phyloP scores from a whole-genome alignment of 2,888 invertebrate genomes.

The Tetheella fluctuosa region DNA sequence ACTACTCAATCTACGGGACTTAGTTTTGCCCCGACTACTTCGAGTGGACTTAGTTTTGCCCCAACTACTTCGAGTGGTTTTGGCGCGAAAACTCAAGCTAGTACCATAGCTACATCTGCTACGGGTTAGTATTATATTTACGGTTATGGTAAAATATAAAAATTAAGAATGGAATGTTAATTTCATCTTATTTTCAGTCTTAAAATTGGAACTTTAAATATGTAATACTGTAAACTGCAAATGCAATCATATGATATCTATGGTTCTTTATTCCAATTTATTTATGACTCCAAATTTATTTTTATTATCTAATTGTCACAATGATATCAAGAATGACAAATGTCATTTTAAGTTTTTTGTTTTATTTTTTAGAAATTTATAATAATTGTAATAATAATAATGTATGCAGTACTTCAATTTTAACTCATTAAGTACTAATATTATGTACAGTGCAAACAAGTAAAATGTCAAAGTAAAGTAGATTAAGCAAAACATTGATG shows the following conservation, averaged over 20 bases:
- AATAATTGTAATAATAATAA: background rate
- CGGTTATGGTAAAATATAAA: too few relatives aligned
- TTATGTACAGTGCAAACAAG: background rate
- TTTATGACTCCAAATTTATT: too few relatives aligned
- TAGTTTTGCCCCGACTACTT: background rate
- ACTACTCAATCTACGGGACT: background rate
- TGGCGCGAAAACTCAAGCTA: conserved; percentile 34
- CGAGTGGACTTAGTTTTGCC: background rate
- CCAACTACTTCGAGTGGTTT: conserved; percentile 2
- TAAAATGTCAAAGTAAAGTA: background rate
- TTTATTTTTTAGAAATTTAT: background rate
- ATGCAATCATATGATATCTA: too few relatives aligned
- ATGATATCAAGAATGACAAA: background rate
- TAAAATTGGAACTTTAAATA: too few relatives aligned
- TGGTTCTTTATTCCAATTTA: too few relatives aligned
- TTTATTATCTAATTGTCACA: background rate
- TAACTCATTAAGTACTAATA: too few relatives aligned
- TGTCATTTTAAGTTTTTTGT: background rate
- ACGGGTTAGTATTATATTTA: conserved; percentile 36
- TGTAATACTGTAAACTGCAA: too few relatives aligned
- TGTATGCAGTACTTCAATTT: too few relatives aligned
- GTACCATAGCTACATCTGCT: conserved; percentile 39
- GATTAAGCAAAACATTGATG: background rate
- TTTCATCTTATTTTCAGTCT: too few relatives aligned
- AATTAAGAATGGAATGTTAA: too few relatives aligned